Evolutionary conservation across 2,797 vertebrate species (phyloP).

Genomic region (Cephalopachus bancanus): DNA sequence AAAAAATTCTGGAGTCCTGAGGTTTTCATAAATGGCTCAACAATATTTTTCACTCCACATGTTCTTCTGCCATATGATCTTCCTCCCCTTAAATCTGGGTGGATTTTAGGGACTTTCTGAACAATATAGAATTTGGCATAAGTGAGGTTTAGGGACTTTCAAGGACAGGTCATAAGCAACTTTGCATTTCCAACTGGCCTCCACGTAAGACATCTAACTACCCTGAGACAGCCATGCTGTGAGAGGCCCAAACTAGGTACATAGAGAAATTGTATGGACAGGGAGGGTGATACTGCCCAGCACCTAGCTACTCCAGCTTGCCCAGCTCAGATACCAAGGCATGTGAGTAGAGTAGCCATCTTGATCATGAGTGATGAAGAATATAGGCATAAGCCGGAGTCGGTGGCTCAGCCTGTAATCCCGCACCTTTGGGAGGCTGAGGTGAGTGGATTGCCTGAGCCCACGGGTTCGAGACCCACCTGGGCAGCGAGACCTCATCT

Average conservation of each 20-base stretch:
- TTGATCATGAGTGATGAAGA: constrained; percentile 8
- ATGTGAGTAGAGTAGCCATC: neutral
- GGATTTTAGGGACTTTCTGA: neutral
- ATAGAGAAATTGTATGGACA: neutral
- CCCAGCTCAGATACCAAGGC: neutral
- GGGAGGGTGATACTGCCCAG: neutral
- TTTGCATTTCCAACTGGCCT: neutral
- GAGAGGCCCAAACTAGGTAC: neutral
- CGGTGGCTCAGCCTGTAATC: no score
- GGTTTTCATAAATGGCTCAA: constrained; percentile 33
- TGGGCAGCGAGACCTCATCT: no score
- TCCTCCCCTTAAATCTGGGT: neutral
- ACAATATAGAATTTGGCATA: constrained; percentile 1
- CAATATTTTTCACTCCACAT: neutral
- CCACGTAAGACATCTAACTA: neutral
- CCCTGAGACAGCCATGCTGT: neutral
- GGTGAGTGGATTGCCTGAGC: no score
- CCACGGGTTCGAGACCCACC: no score
- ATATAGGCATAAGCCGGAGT: constrained; percentile 57
- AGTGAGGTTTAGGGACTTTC: constrained; percentile 13
- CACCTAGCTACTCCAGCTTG: neutral
- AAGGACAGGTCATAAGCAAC: neutral
- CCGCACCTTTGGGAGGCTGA: no score
- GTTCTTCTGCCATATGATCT: neutral
- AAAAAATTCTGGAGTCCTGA: constrained; percentile 85